Evolutionary conservation across 92 coral and sea anemone species (phyloP).

Genomic region (Paramuricea clavata): DNA sequence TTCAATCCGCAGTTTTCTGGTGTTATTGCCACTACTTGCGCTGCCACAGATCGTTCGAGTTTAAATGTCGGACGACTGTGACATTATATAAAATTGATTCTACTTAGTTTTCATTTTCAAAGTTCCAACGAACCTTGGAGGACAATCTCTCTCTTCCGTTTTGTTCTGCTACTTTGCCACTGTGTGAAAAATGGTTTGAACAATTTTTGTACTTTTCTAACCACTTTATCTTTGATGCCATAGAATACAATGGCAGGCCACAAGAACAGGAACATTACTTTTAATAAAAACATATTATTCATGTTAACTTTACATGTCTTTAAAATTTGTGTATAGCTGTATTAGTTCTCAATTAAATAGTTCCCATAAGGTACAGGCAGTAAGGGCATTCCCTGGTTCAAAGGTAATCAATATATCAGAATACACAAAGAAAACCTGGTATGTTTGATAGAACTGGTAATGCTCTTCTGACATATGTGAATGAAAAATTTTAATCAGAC

Average conservation of each 20-base stretch:
- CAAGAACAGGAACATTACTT: constrained; percentile 79
- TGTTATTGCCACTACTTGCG: too few species aligned
- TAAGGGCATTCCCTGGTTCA: too few species aligned
- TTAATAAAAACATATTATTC: background rate
- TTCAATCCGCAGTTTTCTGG: too few species aligned
- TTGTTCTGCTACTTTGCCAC: constrained; percentile 92
- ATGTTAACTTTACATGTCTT: background rate
- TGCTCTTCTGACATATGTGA: too few species aligned
- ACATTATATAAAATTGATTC: background rate
- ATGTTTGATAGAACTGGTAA: too few species aligned
- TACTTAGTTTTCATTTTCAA: background rate
- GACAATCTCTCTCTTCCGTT: constrained; percentile 71
- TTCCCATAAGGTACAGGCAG: too few species aligned
- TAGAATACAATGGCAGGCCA: constrained; percentile 90
- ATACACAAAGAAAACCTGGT: too few species aligned
- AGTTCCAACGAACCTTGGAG: constrained; percentile 67
- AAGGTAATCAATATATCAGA: too few species aligned
- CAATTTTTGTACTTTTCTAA: constrained; percentile 76
- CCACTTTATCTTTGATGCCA: constrained; percentile 80
- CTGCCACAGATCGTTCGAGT: too few species aligned
- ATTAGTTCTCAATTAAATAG: too few species aligned
- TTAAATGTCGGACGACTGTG: too few species aligned
- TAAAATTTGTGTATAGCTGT: background rate
- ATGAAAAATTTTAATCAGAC: too few species aligned
- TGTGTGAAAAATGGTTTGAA: constrained; percentile 85